These are phyloP conservation scores for Lumbricus terrestris DNA, from an alignment of 2,888 invertebrate genomes.

Conservation along the genomic window DNA sequence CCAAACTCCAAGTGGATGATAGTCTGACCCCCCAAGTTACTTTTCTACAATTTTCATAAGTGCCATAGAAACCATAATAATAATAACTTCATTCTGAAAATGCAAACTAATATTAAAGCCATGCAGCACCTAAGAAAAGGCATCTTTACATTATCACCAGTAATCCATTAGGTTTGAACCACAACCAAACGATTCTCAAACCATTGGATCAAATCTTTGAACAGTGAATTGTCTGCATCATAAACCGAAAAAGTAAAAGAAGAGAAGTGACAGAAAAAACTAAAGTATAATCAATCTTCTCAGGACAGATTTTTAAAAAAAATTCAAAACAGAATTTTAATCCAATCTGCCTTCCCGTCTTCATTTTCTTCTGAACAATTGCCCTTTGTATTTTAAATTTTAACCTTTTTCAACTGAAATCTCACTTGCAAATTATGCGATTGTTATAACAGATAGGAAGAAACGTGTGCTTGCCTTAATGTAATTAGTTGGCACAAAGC, in stretches of 20 bases:
- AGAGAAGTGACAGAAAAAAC: background rate
- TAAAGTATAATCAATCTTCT: background rate
- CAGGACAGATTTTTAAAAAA: background rate
- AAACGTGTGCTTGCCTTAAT: conserved; percentile 10
- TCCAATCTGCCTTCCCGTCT: background rate
- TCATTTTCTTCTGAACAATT: background rate
- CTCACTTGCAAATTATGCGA: background rate
- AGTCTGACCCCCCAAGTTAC: too few species aligned
- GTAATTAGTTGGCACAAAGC: conserved; percentile 14
- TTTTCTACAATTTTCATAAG: too few species aligned
- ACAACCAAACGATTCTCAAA: background rate
- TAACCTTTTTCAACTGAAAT: background rate
- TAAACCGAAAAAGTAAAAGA: background rate
- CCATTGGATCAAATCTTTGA: background rate
- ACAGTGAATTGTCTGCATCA: too few species aligned
- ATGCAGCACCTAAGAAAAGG: background rate
- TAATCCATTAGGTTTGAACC: background rate
- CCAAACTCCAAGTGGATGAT: too few species aligned
- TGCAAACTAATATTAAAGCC: background rate
- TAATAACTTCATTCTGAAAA: background rate
- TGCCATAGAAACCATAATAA: background rate
- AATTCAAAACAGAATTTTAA: background rate
- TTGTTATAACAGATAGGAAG: too few species aligned
- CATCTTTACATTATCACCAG: background rate
- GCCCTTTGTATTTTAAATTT: background rate